Evolutionary conservation across 2,113 vertebrate species (phyloP).

Genomic region (Ammospiza caudacuta): DNA sequence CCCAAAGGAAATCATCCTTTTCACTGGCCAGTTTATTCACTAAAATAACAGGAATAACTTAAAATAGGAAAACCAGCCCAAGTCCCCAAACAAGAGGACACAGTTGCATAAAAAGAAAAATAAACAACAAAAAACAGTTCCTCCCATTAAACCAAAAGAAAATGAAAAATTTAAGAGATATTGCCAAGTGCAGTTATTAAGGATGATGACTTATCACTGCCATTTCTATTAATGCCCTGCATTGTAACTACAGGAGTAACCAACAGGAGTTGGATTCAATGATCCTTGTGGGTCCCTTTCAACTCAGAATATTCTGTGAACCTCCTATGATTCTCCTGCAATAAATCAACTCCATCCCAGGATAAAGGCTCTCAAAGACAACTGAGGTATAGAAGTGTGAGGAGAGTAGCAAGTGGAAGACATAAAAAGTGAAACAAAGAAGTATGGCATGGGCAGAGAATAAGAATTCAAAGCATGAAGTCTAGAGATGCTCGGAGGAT

Average conservation of each 20-base stretch:
- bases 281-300: background rate
- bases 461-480: background rate
- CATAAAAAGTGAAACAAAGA: background rate
- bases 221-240: background rate
- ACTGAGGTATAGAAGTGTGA: background rate
- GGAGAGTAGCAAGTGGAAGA: background rate
- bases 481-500: background rate
- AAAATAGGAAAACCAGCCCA: background rate
- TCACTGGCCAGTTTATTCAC: background rate
- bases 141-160: background rate
- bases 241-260: background rate
- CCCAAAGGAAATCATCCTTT: background rate
- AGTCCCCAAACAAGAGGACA: background rate
- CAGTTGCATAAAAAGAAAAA: background rate
- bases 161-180: background rate
- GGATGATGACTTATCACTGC: fast-evolving
- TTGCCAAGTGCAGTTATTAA: background rate
- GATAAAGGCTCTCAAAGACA: background rate
- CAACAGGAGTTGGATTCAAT: background rate
- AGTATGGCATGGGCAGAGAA: background rate
- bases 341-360: background rate
- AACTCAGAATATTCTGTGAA: background rate
- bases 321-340: background rate
- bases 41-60: background rate
- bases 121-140: background rate